Evolutionary conservation across 1,140 invertebrate genomes (phyloP).

Genomic region (Armadillidium nasatum): DNA sequence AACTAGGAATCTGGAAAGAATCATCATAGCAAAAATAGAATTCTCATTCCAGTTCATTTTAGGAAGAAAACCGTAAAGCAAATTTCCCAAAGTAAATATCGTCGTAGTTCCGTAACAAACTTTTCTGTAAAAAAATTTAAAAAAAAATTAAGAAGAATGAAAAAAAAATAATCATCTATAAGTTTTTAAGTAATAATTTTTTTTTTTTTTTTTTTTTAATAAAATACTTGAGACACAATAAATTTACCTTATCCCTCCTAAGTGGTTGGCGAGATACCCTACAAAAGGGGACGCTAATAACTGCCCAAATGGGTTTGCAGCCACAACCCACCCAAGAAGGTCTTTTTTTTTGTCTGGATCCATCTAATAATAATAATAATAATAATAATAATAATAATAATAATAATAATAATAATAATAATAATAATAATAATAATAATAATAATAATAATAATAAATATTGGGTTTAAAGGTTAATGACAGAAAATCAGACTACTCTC

Average conservation of each 20-base stretch:
- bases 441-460: too few species aligned
- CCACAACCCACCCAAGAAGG: constrained; percentile 66
- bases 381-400: too few species aligned
- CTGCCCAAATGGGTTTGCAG: constrained; percentile 81
- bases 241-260: constrained; percentile 50
- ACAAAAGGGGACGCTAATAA: constrained; percentile 80
- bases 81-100: constrained; percentile 70
- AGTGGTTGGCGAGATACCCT: constrained; percentile 77
- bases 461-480: too few species aligned
- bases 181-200: not conserved
- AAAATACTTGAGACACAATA: not conserved
- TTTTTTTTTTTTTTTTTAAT: not conserved
- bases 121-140: constrained; percentile 56
- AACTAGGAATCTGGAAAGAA: constrained; percentile 70
- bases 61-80: constrained; percentile 65
- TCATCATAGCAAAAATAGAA: constrained; percentile 58
- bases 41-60: not conserved
- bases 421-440: too few species aligned
- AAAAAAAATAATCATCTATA: not conserved
- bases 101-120: constrained; percentile 69
- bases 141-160: not conserved
- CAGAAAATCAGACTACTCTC: too few species aligned
- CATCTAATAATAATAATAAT: too few species aligned
- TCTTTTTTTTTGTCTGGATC: constrained; percentile 11
- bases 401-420: too few species aligned